These are phyloP conservation scores for Ciconia stormi DNA, from an alignment of 2,113 vertebrate genomes.

Conservation along the genomic window DNA sequence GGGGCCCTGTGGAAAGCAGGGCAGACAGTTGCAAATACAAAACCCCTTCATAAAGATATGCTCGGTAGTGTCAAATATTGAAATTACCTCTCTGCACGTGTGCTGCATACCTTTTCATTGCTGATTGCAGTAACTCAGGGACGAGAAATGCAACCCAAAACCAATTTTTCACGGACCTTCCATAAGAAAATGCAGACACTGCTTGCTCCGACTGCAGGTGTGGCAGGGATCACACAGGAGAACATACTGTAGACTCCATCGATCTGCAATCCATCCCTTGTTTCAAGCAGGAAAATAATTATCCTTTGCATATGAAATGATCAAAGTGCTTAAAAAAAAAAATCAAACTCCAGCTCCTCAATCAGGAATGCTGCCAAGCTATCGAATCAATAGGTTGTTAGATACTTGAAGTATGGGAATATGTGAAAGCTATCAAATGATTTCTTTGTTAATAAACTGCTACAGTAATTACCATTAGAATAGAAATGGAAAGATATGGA, in stretches of 20 bases:
- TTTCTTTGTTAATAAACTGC: constrained; percentile 65
- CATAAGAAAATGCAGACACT: neutral
- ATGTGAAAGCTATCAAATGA: constrained; percentile 53
- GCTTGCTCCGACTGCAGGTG: neutral
- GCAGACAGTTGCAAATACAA: neutral
- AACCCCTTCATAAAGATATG: neutral
- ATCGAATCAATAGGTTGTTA: constrained; percentile 59
- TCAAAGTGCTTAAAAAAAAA: neutral
- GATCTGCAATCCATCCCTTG: neutral
- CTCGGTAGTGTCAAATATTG: neutral
- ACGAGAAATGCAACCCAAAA: neutral
- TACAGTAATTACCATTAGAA: constrained; percentile 55
- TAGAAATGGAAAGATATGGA: constrained; percentile 35
- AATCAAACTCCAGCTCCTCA: constrained; percentile 7
- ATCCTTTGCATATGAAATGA: neutral
- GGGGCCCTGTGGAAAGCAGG: neutral
- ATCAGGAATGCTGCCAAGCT: constrained; percentile 18
- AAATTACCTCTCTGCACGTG: neutral
- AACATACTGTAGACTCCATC: neutral
- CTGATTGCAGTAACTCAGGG: neutral
- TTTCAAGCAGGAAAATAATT: constrained; percentile 23
- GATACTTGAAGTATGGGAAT: constrained; percentile 38
- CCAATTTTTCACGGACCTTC: neutral
- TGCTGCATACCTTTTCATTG: neutral
- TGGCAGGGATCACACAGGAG: neutral